Base-by-base conservation (phyloP, 1,140 invertebrate genomes). In the Drosophila arawakana region DNA sequence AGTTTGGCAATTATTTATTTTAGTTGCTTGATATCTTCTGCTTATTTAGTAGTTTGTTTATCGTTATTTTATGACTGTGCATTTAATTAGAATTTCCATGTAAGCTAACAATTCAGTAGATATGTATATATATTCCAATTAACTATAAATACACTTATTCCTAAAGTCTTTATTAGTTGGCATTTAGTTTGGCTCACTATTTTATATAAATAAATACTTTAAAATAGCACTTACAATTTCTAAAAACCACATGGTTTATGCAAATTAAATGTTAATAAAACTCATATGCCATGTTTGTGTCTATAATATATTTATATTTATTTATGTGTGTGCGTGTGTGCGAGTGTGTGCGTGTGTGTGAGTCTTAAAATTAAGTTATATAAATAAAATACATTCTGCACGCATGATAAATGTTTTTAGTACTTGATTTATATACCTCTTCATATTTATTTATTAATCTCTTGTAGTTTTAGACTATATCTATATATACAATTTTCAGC, bases 181-280 rank as follows among this genome's bases (percentile, higher is more conserved):
- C 25, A 44, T 11, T 55, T 37, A 52, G 44, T 57, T 47, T 46
- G 21, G 21, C 25, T 50, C 10, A 35, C 25, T 55, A 43, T 54
- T 63, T 46, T 55, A 50, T 50, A 54, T 71, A 13, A 11, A 37
- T 18, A 37, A 5, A 30, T 62, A 37, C 9, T 50, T 47, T 49
- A 39, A 43, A 43, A 52, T 58, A 37, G 58, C 37, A 60, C 55
- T 54, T 18, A 44, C 34, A 71, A 44, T 50, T 8, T n/a, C 34
- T 13, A 60, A 30, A 58, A 66, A 54, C 74, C 83, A 73, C 77
- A 86, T 86, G 82, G 82, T 86, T 86, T 86, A 86, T 86, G 82
- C 85, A 89, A 90, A 90, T 90, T 63, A 72, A 89, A 69, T 89
- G 67, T 77, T 73, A 43, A 57, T 70, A 41, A 21, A 8, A 21